A percentile compares a stretch with the other conserved stretches of the same genome.
These are phyloP conservation scores for Urocolius indicus DNA, from an alignment of 2,113 vertebrate species.

Conservation along the genomic window DNA sequence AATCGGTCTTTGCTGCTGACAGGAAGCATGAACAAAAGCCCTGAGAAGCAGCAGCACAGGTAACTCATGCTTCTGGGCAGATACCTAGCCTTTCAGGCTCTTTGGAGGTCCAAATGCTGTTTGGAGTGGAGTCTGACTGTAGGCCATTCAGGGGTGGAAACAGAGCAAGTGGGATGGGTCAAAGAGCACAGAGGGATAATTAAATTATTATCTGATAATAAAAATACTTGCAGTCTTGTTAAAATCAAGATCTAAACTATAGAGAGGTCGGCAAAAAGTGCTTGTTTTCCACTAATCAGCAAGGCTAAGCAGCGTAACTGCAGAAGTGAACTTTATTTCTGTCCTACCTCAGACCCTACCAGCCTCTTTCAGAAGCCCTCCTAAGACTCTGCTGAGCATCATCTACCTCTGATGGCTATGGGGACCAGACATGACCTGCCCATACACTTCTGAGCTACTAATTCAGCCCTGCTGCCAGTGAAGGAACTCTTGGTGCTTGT, in stretches of 20 bases:
- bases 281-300: not conserved
- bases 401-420: not conserved
- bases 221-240: not conserved
- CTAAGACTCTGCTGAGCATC: not conserved
- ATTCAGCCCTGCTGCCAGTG: not conserved
- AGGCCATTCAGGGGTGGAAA: not conserved
- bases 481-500: not conserved
- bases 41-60: not conserved
- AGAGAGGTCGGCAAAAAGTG: not conserved
- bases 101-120: not conserved
- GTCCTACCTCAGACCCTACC: not conserved
- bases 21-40: not conserved
- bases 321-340: not conserved
- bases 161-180: not conserved
- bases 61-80: not conserved
- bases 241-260: not conserved
- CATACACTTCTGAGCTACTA: not conserved
- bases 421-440: not conserved
- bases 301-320: not conserved
- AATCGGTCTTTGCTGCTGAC: not conserved
- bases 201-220: not conserved
- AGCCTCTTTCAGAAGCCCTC: not conserved
- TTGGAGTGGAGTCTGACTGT: not conserved
- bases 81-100: not conserved
- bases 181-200: not conserved